A percentile compares a stretch with the other conserved stretches of the same genome.
phyloP scores from a whole-genome alignment of 2,797 vertebrate genomes.

The Sus cebifrons region DNA sequence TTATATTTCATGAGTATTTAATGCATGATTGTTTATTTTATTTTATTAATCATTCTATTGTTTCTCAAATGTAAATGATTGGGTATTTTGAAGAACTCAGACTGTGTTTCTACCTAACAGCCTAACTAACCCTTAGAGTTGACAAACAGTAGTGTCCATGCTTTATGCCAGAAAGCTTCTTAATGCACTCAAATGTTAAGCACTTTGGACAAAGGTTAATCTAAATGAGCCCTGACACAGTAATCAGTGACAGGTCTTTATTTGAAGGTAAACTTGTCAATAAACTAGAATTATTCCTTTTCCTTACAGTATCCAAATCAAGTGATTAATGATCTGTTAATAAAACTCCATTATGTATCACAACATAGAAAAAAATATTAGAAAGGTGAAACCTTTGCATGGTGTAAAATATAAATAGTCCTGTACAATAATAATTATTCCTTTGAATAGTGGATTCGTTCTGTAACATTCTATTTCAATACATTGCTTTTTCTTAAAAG shows the following conservation, averaged over 20 bases:
- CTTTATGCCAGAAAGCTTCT: background rate
- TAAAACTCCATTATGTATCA: background rate
- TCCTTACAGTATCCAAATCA: background rate
- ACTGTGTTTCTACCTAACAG: conserved; percentile 24
- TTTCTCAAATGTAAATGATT: background rate
- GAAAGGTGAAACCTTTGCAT: background rate
- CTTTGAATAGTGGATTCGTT: background rate
- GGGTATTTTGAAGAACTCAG: background rate
- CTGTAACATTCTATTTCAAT: background rate
- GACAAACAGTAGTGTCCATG: background rate
- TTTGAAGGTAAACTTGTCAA: background rate
- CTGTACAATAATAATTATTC: background rate
- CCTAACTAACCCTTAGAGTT: background rate
- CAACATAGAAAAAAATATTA: background rate
- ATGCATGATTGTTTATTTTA: background rate
- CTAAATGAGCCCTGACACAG: background rate
- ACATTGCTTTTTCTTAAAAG: background rate
- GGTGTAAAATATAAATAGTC: background rate
- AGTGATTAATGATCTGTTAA: conserved; percentile 17
- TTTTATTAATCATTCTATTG: background rate
- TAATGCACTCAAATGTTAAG: background rate
- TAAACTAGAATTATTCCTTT: background rate
- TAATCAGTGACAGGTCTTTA: background rate
- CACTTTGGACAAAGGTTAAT: background rate
- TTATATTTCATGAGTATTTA: background rate